Percentiles rank a stretch among this genome's conserved stretches.
phyloP scores from a whole-genome alignment of 2,797 vertebrate genomes.

The Chiloscyllium punctatum region DNA sequence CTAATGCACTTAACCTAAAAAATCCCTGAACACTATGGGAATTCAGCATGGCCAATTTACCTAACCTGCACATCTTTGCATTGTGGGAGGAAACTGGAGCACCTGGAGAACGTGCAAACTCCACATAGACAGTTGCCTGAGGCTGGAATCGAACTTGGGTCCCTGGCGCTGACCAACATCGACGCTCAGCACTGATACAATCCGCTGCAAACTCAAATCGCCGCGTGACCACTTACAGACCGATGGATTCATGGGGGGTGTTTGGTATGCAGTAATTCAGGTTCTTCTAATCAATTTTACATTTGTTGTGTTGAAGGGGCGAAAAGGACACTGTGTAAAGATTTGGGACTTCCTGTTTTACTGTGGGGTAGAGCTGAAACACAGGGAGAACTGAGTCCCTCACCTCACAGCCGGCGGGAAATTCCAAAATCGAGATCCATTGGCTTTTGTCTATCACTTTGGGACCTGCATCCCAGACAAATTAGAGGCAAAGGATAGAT shows the following conservation, averaged over 20 bases:
- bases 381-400: neutral
- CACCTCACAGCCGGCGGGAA: neutral
- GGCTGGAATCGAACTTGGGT: no score
- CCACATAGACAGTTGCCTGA: no score
- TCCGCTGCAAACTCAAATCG: no score
- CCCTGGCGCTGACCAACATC: no score
- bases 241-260: neutral
- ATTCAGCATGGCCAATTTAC: no score
- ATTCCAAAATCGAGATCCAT: neutral
- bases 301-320: neutral
- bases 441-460: neutral
- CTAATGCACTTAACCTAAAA: no score
- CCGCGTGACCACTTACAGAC: neutral
- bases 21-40: no score
- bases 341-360: neutral
- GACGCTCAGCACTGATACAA: no score
- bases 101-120: no score
- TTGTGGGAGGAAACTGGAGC: no score
- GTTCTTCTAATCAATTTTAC: neutral
- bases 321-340: neutral
- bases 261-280: neutral
- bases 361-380: neutral
- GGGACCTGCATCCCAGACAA: neutral
- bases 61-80: no score
- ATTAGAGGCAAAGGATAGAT: neutral